Evolutionary conservation across 2,113 vertebrate species (phyloP).

Genomic region (Pseudorectes ferrugineus): DNA sequence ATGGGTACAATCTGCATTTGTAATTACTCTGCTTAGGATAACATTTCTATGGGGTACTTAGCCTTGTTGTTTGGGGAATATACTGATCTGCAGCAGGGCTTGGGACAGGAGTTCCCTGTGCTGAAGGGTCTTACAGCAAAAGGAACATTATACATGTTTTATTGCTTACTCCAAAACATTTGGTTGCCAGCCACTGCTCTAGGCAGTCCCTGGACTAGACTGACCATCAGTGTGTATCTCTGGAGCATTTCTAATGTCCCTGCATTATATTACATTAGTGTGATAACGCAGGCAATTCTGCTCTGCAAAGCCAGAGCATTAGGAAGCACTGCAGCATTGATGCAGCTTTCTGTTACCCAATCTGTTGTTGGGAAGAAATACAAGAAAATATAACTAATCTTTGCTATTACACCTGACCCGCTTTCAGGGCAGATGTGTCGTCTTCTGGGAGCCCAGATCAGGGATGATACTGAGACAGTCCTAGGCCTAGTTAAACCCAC

Average conservation of each 20-base stretch:
- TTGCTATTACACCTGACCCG: neutral
- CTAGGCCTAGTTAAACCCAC: neutral
- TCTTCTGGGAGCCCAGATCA: neutral
- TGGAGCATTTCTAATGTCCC: neutral
- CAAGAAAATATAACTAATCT: neutral
- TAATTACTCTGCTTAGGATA: neutral
- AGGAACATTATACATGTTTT: neutral
- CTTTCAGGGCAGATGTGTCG: neutral
- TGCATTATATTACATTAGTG: neutral
- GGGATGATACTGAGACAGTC: neutral
- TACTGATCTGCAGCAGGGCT: neutral
- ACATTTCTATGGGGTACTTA: neutral
- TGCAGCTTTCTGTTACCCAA: neutral
- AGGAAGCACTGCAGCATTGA: neutral
- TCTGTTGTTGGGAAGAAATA: neutral
- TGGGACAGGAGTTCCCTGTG: neutral
- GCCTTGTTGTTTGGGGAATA: neutral
- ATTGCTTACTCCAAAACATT: neutral
- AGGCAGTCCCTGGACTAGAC: neutral
- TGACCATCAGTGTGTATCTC: neutral
- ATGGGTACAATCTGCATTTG: conserved; percentile 1
- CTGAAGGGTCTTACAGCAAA: neutral
- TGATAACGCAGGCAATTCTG: neutral
- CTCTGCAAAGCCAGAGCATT: neutral
- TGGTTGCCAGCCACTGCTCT: neutral